Percentiles rank a stretch among this genome's conserved stretches.
These are phyloP conservation scores for Itoplectis maculator DNA, from an alignment of 2,888 invertebrate species.

Conservation along the genomic window DNA sequence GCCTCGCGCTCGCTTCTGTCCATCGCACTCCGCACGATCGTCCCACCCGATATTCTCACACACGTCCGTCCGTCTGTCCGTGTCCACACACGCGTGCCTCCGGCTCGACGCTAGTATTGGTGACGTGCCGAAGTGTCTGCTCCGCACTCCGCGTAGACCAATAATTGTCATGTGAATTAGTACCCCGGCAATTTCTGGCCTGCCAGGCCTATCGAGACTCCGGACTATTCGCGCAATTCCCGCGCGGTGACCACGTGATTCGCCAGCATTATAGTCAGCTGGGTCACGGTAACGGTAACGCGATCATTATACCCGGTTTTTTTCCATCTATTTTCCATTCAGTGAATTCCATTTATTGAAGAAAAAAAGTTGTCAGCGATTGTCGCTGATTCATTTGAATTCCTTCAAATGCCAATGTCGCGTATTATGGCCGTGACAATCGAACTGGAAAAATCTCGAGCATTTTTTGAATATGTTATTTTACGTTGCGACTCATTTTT, in stretches of 20 bases:
- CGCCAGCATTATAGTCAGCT: neutral
- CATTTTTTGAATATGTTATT: no score
- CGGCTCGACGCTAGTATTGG: conserved; percentile 17
- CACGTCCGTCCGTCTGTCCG: neutral
- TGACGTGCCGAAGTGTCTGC: conserved; percentile 50
- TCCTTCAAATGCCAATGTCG: no score
- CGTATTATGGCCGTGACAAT: no score
- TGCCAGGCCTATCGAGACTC: neutral
- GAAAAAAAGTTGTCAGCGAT: neutral
- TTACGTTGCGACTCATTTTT: no score
- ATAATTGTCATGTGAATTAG: conserved; percentile 41
- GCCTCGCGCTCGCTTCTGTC: neutral
- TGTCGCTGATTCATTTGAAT: no score
- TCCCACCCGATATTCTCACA: neutral
- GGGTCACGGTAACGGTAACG: conserved; percentile 32
- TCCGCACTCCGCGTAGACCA: conserved; percentile 24
- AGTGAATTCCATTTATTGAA: neutral
- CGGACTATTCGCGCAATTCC: conserved; percentile 8
- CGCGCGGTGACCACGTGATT: conserved; percentile 6
- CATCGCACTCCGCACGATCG: neutral
- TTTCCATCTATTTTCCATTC: conserved; percentile 6
- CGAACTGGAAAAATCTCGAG: no score
- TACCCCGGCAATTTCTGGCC: conserved; percentile 24
- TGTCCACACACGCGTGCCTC: neutral
- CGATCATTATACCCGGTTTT: neutral